Base-by-base conservation (phyloP, 2,888 invertebrate genomes). In the Melikaiella ostensackeni region DNA sequence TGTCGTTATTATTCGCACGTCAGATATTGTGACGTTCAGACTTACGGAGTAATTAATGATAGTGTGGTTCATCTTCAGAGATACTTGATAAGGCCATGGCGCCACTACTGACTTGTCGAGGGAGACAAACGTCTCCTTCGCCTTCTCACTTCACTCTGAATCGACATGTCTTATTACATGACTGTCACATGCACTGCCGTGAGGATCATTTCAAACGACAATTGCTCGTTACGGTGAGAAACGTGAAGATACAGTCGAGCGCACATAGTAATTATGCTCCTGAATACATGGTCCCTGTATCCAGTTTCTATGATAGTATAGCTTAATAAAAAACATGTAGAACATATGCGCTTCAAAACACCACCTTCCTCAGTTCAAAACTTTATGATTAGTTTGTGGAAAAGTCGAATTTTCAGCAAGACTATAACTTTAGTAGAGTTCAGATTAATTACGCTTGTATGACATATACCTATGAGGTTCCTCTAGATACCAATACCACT, bases 181-280 rank as follows among this genome's bases (percentile, higher is more conserved):
- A 27, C 76, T 75, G 75, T 46, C 64, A 77, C 38, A 27, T 59
- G 66, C 75, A 70, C 76, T 75, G 70, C 75, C 73, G 55, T 73
- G 66, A 76, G 50, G 66, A 63, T 63, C 38, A 63, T 63, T 35
- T 63, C 21, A 13, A 21, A 63, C 64, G 74, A 86, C 86, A 87
- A 86, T 86, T 84, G 84, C 84, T 85, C 86, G 84, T 86, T 85
- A 86, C 85, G 85, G 86, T 81, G 86, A 84, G 85, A 88, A 87
- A 87, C 85, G 84, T 87, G 88, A 90, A 86, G 88, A 88, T 86
- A 87, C 87, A 84, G 86, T 85, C 84, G 85, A 85, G 85, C 85
- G 86, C 84, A 82, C 85, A 85, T 83, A 86, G 88, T 89, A 88
- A 89, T 89, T 89, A 89, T 87, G 85, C 87, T 81, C 84, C 82